Evolutionary conservation across 2,113 vertebrate genomes (phyloP), one percentile per base, ranked within the genome.

Genomic region (Psammodynastes pulverulentus): DNA sequence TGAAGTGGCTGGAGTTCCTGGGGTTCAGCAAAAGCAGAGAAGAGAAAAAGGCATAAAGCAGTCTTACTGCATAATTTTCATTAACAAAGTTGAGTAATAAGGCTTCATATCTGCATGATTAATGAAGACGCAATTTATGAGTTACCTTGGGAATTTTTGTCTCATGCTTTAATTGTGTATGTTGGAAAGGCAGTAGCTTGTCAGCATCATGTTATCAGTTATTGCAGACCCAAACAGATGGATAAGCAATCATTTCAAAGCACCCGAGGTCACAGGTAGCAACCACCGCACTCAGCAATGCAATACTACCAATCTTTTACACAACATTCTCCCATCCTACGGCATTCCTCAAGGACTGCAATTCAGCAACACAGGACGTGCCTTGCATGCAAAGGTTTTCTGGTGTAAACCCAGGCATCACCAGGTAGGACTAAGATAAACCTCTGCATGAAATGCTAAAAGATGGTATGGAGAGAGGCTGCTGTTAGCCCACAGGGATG

Each of bases 291-390:
- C 39, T 89, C 53, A 26, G 87, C 21, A 43, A 23, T 45, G 39
- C 24, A 62, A 29, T 46, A 92, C 92, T 53, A 67, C 89, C 19
- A 29, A 39, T 91, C 49, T 92, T 93, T 93, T 89, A 49, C 29
- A 85, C 23, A 17, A 72, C 24, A 6, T 39, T 39, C 88, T 92
- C 91, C 90, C 87, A 46, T 54, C 54, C 48, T 94, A 93, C 87
- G 92, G 89, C 93, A 90, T 90, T 93, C n/a, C 26, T 48, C 43
- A 49, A 89, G 39, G 26, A 24, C 54, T 45, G 54, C 54, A n/a
- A 19, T 10, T n/a, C 56, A 46, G 56, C 29, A 29, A 9, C 10
- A 56, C 13, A 58, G 53, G 29, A 87, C 34, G 23, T 56, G 49
- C 49, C 19, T 39, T 34, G 85, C 85, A 86, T 87, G 49, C 48